Evolutionary conservation across 1,140 invertebrate genomes (phyloP).

Genomic region (Spodoptera litura): DNA sequence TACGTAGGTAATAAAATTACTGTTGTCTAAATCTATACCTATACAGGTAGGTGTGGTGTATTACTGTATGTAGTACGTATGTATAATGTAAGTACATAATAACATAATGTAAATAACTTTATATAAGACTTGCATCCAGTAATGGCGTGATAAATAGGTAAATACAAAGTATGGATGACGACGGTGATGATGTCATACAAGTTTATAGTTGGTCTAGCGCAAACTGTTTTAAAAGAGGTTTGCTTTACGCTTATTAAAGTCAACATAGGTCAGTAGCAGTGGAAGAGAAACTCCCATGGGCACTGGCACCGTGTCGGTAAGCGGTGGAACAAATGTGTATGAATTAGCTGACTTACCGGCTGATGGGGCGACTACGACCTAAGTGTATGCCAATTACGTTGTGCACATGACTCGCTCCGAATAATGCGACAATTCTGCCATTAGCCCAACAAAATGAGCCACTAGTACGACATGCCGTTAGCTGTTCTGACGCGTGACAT

Average conservation of each 20-base stretch:
- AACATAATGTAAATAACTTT: not conserved
- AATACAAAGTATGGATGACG: slow-evolving; percentile 15
- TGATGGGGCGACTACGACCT: slow-evolving; percentile 52
- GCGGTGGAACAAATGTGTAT: slow-evolving; percentile 53
- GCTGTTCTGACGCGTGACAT: slow-evolving; percentile 42
- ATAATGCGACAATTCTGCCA: slow-evolving; percentile 47
- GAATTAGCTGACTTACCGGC: slow-evolving; percentile 38
- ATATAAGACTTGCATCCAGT: not conserved
- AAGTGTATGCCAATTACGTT: slow-evolving; percentile 39
- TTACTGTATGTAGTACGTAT: not conserved
- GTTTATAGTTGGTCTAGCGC: not conserved
- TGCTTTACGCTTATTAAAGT: slow-evolving; percentile 1
- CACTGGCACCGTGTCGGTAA: slow-evolving; percentile 35
- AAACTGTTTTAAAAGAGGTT: slow-evolving; percentile 10
- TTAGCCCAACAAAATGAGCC: slow-evolving; percentile 46
- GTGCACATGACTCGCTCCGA: slow-evolving; percentile 43
- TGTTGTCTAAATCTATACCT: not conserved
- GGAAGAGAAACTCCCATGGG: slow-evolving; percentile 38
- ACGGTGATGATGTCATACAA: slow-evolving; percentile 9
- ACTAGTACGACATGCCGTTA: slow-evolving; percentile 43
- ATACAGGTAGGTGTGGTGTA: not conserved
- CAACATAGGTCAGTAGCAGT: slow-evolving; percentile 39
- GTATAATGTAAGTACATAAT: too few species aligned
- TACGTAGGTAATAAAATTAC: too few species aligned
- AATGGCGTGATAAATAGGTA: slow-evolving; percentile 16